Base-by-base conservation (phyloP, 2,797 vertebrate species). In the Liparis tanakae region DNA sequence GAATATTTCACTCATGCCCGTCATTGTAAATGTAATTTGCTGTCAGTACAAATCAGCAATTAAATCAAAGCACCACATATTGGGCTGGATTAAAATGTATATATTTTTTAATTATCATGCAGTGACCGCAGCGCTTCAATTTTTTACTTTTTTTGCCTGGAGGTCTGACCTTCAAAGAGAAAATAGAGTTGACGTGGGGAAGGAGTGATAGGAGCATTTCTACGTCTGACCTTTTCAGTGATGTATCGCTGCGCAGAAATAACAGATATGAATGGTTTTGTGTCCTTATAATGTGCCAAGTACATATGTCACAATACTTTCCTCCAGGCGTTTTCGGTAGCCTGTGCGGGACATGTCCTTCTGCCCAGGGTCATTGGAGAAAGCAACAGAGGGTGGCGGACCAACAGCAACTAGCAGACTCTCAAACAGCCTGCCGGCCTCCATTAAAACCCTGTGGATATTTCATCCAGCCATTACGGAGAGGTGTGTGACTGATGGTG, bases 261-360 rank as follows among this genome's bases (percentile, higher is more conserved):
- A 88, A 87, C 85, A 80, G 85, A 87, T 89, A 90, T 89, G 74
- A 82, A 89, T 87, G 83, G 78, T 67, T 82, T 74, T 13, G 36
- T 72, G 70, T 37, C 8, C 1, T 59, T 76, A 60, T 82, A 78
- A 88, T 80, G 81, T 55, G 59, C 75, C 33, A 44, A 58, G 71
- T 79, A 59, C 77, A 82, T 71, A 83, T 74, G 83, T 80, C 81
- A 74, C 39, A 39, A 34, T 66, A 41, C 70, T 76, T 0, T 14
- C 51, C 74, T 82, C 41, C 37, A 72, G 80, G 64, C 67, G 14
- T 64, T 77, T 79, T 30, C 61, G 75, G 37, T 55, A 54, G 70
- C 72, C 58, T 34, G 41, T 43, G 67, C 36, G 10, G 33, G 67
- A 37, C 68, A 60, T 55, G 68, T 85, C 79, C 64, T 78, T 44